Percentiles rank a stretch among this genome's conserved stretches.
Evolutionary conservation across 1,140 invertebrate species (phyloP).

Genomic region (Sinella curviseta): DNA sequence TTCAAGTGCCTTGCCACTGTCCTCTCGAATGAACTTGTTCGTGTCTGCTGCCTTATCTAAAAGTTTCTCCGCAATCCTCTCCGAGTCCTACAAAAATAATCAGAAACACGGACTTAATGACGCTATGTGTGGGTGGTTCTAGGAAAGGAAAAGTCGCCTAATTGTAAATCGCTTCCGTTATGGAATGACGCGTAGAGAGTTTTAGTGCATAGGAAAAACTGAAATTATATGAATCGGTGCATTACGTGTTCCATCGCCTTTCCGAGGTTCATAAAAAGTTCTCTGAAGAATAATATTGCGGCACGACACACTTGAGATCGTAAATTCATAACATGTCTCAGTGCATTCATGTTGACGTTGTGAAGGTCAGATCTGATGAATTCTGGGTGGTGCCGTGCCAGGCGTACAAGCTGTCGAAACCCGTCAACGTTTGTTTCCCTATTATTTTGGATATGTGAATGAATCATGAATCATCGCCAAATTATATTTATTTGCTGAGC

Average conservation of each 20-base stretch:
- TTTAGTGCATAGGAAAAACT: background rate
- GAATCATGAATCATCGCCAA: background rate
- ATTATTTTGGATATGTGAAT: slow-evolving; percentile 4
- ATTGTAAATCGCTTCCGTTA: slow-evolving; percentile 11
- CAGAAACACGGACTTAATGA: slow-evolving; percentile 25
- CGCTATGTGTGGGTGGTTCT: background rate
- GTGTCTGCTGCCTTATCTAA: slow-evolving; percentile 87
- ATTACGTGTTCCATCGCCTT: slow-evolving; percentile 73
- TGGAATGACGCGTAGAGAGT: slow-evolving; percentile 1
- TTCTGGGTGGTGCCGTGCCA: slow-evolving; percentile 72
- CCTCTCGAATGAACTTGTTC: slow-evolving; percentile 84
- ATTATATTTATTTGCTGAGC: background rate
- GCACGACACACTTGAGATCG: slow-evolving; percentile 85
- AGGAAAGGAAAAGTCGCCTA: background rate
- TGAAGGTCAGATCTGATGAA: slow-evolving; percentile 62
- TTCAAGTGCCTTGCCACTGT: slow-evolving; percentile 78
- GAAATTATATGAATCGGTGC: slow-evolving; percentile 18
- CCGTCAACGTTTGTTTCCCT: slow-evolving; percentile 82
- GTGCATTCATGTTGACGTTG: slow-evolving; percentile 68
- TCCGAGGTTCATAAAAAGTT: slow-evolving; percentile 71
- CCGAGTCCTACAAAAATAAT: slow-evolving; percentile 67
- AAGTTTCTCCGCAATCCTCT: slow-evolving; percentile 76
- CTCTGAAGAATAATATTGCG: slow-evolving; percentile 75
- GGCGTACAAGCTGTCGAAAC: slow-evolving; percentile 68
- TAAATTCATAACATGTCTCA: slow-evolving; percentile 79